Conservation (phyloP, 2,113 vertebrate species). For the Hucho hucho region DNA sequence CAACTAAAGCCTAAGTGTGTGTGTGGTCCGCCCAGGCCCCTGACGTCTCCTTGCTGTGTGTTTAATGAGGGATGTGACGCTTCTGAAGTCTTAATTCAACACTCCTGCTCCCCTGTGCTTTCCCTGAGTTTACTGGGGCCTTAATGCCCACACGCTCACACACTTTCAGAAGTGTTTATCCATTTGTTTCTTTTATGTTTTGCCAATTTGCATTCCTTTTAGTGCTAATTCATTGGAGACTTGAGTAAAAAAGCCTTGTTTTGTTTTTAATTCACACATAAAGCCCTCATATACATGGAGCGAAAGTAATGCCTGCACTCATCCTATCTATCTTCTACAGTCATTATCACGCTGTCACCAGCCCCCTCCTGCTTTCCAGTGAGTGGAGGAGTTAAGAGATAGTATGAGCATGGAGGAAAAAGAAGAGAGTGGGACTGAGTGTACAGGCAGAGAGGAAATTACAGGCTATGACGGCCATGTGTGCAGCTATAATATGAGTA, state of each 20-base stretch:
- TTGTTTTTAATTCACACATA: background rate
- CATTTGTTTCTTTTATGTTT: too few relatives aligned
- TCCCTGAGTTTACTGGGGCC: conserved; percentile 4
- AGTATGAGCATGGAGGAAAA: background rate
- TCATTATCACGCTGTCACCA: background rate
- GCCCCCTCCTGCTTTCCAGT: background rate
- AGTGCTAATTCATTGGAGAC: background rate
- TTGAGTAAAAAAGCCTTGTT: background rate
- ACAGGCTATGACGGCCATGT: background rate
- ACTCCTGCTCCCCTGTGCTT: conserved; percentile 16
- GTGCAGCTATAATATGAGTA: background rate
- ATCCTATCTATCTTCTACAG: background rate
- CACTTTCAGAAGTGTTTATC: background rate
- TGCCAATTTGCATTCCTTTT: background rate
- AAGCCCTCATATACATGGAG: background rate
- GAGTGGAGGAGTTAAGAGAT: background rate
- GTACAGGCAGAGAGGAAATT: background rate
- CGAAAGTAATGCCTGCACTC: background rate
- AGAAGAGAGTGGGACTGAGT: background rate
- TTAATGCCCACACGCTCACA: background rate
- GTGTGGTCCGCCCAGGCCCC: background rate
- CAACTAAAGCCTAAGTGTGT: background rate
- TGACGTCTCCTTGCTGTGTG: conserved; percentile 2
- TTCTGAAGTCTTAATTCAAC: conserved; percentile 27
- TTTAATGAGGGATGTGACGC: conserved; percentile 11